Evolutionary conservation across 1,140 invertebrate genomes (phyloP).

Genomic region (Bombus vancouverensis): DNA sequence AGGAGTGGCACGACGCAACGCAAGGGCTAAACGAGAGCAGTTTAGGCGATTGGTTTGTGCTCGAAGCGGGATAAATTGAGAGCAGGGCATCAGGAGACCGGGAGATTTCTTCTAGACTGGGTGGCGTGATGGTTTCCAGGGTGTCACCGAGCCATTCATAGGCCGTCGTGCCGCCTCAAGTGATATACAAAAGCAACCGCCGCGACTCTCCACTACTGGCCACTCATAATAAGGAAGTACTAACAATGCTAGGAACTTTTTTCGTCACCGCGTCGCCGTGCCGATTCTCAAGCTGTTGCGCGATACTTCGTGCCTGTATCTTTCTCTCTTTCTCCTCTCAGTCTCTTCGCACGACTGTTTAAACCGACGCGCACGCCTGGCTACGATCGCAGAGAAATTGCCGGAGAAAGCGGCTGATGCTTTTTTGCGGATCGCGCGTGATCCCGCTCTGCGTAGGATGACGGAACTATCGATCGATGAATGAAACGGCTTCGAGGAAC

Average conservation of each 20-base stretch:
- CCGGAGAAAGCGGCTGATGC: slow-evolving; percentile 16
- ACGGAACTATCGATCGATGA: slow-evolving; percentile 47
- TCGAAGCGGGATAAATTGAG: slow-evolving; percentile 41
- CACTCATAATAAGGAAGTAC: slow-evolving; percentile 68
- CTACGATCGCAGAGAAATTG: slow-evolving; percentile 26
- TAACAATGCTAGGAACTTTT: slow-evolving; percentile 64
- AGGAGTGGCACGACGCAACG: background rate
- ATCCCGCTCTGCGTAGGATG: slow-evolving; percentile 30
- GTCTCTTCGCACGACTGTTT: background rate
- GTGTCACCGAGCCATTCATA: slow-evolving; percentile 56
- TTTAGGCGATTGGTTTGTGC: slow-evolving; percentile 40
- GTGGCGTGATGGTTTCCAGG: slow-evolving; percentile 45
- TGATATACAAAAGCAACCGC: slow-evolving; percentile 65
- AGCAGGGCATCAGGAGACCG: slow-evolving; percentile 31
- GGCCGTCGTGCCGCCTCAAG: slow-evolving; percentile 60
- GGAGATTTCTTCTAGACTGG: slow-evolving; percentile 47
- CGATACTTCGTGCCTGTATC: background rate
- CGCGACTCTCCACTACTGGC: slow-evolving; percentile 60
- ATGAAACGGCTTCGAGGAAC: slow-evolving; percentile 27
- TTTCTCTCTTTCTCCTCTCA: background rate
- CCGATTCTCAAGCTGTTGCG: slow-evolving; percentile 48
- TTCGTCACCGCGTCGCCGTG: slow-evolving; percentile 14
- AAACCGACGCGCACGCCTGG: background rate
- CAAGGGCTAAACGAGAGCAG: slow-evolving; percentile 9
- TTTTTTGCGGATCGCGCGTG: slow-evolving; percentile 5